A percentile compares a stretch with the other conserved stretches of the same genome.
Conservation (phyloP, 2,888 invertebrate species). For the Neoaliturus tenellus region DNA sequence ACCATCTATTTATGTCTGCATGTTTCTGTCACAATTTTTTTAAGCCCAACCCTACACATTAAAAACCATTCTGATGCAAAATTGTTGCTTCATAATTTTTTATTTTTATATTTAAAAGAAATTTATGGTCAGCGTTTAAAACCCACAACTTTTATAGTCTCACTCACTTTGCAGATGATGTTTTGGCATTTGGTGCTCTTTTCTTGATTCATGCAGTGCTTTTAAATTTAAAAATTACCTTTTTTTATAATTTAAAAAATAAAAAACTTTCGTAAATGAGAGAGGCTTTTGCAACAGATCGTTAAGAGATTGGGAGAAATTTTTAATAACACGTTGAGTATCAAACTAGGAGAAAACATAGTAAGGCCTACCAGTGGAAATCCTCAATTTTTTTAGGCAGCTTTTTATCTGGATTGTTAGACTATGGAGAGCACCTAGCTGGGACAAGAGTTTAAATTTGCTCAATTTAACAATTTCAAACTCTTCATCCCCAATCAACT, state of each 20-base stretch:
- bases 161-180: background rate
- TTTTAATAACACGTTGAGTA: background rate
- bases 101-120: conserved; percentile 1
- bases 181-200: background rate
- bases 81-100: background rate
- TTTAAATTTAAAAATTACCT: background rate
- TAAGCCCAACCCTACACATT: background rate
- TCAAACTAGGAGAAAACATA: too few relatives aligned
- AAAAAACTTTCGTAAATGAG: background rate
- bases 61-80: conserved; percentile 10
- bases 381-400: too few relatives aligned
- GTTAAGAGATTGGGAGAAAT: background rate
- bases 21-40: conserved; percentile 35
- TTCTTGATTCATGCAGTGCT: background rate
- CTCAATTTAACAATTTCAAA: too few relatives aligned
- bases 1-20: background rate
- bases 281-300: background rate
- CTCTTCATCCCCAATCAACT: too few relatives aligned
- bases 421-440: too few relatives aligned
- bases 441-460: too few relatives aligned
- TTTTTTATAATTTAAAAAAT: background rate
- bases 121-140: background rate
- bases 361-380: too few relatives aligned
- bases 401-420: too few relatives aligned
- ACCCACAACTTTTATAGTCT: conserved; percentile 33